Base-by-base conservation (phyloP, 2,888 invertebrate species). In the Dasypogon diadema region DNA sequence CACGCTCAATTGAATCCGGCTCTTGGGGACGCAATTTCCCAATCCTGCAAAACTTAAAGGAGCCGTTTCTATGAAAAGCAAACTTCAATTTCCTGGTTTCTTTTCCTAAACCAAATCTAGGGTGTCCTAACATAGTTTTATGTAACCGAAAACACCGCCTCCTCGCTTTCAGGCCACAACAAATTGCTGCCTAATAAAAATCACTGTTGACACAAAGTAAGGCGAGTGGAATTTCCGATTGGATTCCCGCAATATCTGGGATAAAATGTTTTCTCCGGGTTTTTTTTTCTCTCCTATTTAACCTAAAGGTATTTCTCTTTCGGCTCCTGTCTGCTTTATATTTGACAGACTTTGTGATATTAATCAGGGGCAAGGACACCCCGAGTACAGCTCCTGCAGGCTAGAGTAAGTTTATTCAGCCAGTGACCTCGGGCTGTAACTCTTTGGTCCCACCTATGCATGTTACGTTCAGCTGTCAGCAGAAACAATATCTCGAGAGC, bases 141-240 rank as follows among this genome's bases (percentile, higher is more conserved):
- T 60, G 8, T 30, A 18, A 26, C 5, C 22, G 42, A 48, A 68
- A 37, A n/a, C 21, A n/a, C 48, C 16, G 6, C 16, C 24, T 10
- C 2, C 24, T 14, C 14, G 26, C 65, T 26, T n/a, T n/a, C 48
- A 24, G 30, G 14, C n/a, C 26, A 48, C 48, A 48, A 26, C 26
- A 68, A 24, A 68, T 68, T 46, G 65, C 18, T 37, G 24, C 24
- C 48, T 68, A 68, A 68, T 48, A 68, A 68, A 68, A 68, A 68
- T 68, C 65, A 68, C 65, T 68, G 65, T 48, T 48, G 65, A 48
- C 65, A 48, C 26, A 68, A 48, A 68, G 48, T 42, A 68, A 46
- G 48, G 18, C 46, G 24, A 18, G 37, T 48, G 26, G 65, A 68
- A 68, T 68, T 68, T 48, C 65, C 48, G 46, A 16, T 26, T 48